phyloP scores from a whole-genome alignment of 2,797 vertebrate genomes.

The Tolypeutes matacus region DNA sequence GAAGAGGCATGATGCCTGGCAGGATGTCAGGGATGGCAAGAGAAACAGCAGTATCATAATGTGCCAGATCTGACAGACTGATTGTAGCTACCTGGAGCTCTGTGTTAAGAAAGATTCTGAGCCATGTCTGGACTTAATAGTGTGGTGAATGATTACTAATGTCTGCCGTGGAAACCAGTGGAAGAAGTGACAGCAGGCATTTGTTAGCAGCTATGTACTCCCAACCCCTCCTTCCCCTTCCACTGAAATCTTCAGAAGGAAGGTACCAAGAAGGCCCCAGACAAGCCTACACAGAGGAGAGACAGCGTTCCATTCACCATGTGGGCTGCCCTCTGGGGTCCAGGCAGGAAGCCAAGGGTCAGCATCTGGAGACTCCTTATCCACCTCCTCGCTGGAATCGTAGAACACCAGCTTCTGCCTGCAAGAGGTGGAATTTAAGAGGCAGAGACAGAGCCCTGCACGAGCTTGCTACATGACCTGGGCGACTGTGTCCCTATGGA shows the following conservation, averaged over 20 bases:
- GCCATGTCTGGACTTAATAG: background rate
- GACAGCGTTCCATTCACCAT: conserved; percentile 74
- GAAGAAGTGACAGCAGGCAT: background rate
- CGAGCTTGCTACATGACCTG: background rate
- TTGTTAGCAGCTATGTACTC: background rate
- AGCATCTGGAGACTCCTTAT: conserved; percentile 54
- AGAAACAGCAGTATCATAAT: background rate
- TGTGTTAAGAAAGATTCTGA: conserved; percentile 28
- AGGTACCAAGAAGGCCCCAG: background rate
- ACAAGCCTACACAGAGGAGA: background rate
- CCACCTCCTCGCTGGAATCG: conserved; percentile 79
- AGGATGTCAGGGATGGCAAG: background rate
- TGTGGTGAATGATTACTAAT: background rate
- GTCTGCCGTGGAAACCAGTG: background rate
- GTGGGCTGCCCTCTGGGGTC: conserved; percentile 45
- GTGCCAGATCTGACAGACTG: background rate
- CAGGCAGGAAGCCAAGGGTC: conserved; percentile 85
- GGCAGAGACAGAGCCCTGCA: background rate
- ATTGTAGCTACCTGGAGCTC: background rate
- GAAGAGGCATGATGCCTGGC: background rate
- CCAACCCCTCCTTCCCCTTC: background rate
- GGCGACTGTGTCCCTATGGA: background rate
- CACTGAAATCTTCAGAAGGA: background rate
- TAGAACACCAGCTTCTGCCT: conserved; percentile 83
- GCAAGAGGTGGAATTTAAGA: conserved; percentile 38